phyloP scores from a whole-genome alignment of 1,140 invertebrate species.

The Zaprionus nigranus region DNA sequence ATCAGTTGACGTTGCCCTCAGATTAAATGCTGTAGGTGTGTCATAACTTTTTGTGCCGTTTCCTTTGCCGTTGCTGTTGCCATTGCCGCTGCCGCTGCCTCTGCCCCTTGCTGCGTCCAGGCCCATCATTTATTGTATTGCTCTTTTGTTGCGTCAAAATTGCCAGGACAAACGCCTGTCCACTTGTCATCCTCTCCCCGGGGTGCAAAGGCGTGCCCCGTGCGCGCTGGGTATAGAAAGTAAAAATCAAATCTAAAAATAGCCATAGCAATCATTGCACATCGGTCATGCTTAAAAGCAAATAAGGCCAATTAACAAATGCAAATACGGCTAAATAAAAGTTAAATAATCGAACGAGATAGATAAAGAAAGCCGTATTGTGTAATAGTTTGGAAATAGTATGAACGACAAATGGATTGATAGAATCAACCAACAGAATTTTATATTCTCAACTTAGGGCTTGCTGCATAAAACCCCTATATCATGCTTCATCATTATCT shows the following conservation, averaged over 20 bases:
- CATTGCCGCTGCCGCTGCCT: constrained; percentile 23
- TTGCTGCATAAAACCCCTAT: too few relatives aligned
- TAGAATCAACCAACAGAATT: too few relatives aligned
- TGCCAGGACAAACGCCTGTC: constrained; percentile 32
- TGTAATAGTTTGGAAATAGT: not conserved
- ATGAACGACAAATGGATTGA: not conserved
- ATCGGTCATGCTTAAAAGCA: constrained; percentile 74
- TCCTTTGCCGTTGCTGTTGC: constrained; percentile 33
- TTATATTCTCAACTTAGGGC: too few relatives aligned
- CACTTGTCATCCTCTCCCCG: constrained; percentile 58
- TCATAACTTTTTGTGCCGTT: constrained; percentile 68
- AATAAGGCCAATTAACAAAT: constrained; percentile 79
- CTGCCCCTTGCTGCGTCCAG: constrained; percentile 14
- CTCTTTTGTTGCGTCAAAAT: constrained; percentile 62
- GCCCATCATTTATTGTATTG: constrained; percentile 63
- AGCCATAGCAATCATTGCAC: constrained; percentile 38
- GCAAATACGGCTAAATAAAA: constrained; percentile 53
- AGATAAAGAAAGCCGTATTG: not conserved
- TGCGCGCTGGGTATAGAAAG: constrained; percentile 45
- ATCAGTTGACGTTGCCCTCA: constrained; percentile 52
- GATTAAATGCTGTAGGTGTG: constrained; percentile 82
- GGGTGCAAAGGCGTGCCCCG: not conserved
- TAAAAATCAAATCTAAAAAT: constrained; percentile 38
- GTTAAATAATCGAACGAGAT: not conserved
- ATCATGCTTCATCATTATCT: too few relatives aligned